phyloP scores from a whole-genome alignment of 1,140 invertebrate genomes.

The Polyergus mexicanus region DNA sequence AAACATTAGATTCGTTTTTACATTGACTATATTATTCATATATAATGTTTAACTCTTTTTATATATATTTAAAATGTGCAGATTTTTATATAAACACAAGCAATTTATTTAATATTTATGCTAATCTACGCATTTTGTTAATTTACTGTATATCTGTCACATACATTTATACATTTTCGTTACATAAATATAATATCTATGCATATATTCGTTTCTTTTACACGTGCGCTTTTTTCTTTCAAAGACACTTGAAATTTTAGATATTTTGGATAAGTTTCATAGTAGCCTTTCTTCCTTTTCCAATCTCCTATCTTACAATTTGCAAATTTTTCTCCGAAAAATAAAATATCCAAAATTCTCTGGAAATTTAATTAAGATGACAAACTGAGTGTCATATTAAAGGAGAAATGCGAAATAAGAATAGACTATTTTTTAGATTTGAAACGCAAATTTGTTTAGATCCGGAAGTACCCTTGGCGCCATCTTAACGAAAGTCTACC shows the following conservation, averaged over 20 bases:
- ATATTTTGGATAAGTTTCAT: background rate
- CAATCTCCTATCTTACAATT: background rate
- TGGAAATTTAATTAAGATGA: slow-evolving; percentile 35
- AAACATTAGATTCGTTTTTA: background rate
- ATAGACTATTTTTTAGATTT: too few relatives aligned
- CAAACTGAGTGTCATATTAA: background rate
- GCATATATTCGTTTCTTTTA: background rate
- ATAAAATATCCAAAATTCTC: background rate
- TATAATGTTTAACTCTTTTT: background rate
- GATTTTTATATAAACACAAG: background rate
- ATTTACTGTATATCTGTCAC: background rate
- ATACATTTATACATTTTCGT: background rate
- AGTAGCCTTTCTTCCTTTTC: background rate
- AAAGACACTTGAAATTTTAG: background rate
- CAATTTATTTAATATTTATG: slow-evolving; percentile 1
- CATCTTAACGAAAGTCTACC: slow-evolving; percentile 71
- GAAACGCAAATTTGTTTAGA: slow-evolving; percentile 10
- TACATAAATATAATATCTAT: background rate
- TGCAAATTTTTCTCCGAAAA: background rate
- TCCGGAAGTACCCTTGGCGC: slow-evolving; percentile 68
- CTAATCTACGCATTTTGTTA: background rate
- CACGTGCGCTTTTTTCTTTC: background rate
- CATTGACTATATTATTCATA: background rate
- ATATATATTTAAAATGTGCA: background rate
- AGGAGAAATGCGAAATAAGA: background rate